Conservation (phyloP, 2,888 invertebrate species). For the Kuschelorhynchus macadamiae region DNA sequence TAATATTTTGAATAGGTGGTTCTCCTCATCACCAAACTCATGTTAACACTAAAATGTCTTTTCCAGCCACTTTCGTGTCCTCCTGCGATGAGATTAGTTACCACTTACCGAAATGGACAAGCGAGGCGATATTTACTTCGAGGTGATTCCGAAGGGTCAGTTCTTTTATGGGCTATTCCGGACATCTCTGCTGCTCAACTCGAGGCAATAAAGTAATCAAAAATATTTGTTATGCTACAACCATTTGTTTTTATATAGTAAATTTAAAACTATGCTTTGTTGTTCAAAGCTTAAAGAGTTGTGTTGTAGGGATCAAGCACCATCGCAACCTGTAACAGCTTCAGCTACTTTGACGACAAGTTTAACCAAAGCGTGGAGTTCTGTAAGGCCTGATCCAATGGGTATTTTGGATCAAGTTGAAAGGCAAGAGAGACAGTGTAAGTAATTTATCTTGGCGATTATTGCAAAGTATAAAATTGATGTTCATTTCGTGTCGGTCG, state of each 20-base stretch:
- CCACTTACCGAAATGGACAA: conserved; percentile 78
- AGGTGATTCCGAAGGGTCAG: conserved; percentile 93
- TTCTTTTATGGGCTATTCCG: conserved; percentile 91
- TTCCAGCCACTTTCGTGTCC: conserved; percentile 91
- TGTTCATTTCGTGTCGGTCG: too few relatives aligned
- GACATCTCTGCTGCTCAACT: conserved; percentile 80
- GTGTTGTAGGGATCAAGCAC: conserved; percentile 69
- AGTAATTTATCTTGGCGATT: conserved; percentile 47
- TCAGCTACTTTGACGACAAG: conserved; percentile 87
- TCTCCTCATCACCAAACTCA: too few relatives aligned
- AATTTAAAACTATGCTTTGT: too few relatives aligned
- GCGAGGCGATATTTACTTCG: conserved; percentile 80
- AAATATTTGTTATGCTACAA: neutral
- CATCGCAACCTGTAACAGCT: conserved; percentile 69
- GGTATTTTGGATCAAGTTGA: conserved; percentile 93
- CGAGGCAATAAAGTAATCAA: conserved; percentile 68
- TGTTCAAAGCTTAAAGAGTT: too few relatives aligned
- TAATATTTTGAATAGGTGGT: too few relatives aligned
- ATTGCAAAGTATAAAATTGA: too few relatives aligned
- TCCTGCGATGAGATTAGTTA: conserved; percentile 89
- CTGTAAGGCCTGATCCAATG: conserved; percentile 89
- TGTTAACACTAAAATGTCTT: too few relatives aligned
- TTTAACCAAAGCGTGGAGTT: conserved; percentile 88
- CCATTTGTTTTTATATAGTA: neutral
- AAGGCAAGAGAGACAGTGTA: conserved; percentile 77